Evolutionary conservation across 1,140 invertebrate species (phyloP).

Genomic region (Nylanderia fulva): DNA sequence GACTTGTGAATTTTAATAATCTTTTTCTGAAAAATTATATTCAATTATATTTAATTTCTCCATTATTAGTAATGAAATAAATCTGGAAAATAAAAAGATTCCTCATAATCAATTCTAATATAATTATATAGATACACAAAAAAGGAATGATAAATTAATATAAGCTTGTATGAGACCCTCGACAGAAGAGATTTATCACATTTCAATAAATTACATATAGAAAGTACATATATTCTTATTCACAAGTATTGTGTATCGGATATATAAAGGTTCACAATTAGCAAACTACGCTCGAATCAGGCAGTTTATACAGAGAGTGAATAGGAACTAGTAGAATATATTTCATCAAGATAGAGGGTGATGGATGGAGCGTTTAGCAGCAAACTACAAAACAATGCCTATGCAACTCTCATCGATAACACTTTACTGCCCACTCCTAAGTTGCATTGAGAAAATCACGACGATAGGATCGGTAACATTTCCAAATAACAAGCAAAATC

Average conservation of each 20-base stretch:
- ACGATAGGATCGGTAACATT: constrained; percentile 42
- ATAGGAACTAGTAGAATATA: constrained; percentile 69
- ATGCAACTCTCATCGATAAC: constrained; percentile 72
- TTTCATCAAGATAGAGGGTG: constrained; percentile 72
- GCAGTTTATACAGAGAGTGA: constrained; percentile 67
- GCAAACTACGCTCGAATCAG: constrained; percentile 44
- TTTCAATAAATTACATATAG: constrained; percentile 11
- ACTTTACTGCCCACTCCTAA: constrained; percentile 63
- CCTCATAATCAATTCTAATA: too few species aligned
- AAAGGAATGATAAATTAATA: too few species aligned
- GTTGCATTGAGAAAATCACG: constrained; percentile 66
- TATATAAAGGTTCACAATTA: constrained; percentile 69
- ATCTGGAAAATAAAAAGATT: too few species aligned
- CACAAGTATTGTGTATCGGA: constrained; percentile 21
- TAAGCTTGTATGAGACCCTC: too few species aligned
- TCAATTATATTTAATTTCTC: too few species aligned
- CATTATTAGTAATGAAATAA: too few species aligned
- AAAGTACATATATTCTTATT: constrained; percentile 38
- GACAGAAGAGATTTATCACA: too few species aligned
- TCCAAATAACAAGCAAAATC: constrained; percentile 19
- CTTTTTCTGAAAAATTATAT: too few species aligned
- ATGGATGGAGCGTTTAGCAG: constrained; percentile 73
- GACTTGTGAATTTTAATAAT: too few species aligned
- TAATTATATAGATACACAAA: too few species aligned
- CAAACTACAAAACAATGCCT: constrained; percentile 73